Conservation (phyloP, 2,888 invertebrate genomes). For the Shargacucullia verbasci region DNA sequence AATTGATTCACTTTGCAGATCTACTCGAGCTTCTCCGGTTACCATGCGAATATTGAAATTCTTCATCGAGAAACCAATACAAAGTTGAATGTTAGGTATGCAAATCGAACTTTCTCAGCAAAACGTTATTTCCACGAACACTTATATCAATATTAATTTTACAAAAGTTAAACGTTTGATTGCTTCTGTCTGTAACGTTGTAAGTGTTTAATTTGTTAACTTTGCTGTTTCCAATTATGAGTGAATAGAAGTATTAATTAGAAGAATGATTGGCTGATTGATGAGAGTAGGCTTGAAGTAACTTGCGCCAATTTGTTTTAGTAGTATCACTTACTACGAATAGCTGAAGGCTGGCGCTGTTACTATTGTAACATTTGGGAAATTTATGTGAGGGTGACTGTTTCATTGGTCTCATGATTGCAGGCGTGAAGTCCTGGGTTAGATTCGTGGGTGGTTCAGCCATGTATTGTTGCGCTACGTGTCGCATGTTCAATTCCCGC, state of each 20-base stretch:
- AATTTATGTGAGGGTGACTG: neutral
- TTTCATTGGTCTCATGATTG: too few relatives aligned
- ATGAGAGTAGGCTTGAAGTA: slow-evolving; percentile 2
- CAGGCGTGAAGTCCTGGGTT: too few relatives aligned
- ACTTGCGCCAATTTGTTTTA: neutral
- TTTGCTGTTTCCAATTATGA: slow-evolving; percentile 26
- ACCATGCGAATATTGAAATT: neutral
- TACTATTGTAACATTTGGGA: neutral
- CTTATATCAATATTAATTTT: slow-evolving; percentile 39
- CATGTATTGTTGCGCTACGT: too few relatives aligned
- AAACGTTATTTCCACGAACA: slow-evolving; percentile 23
- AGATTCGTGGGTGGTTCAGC: too few relatives aligned
- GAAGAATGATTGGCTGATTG: slow-evolving; percentile 14
- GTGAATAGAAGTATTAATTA: slow-evolving; percentile 21
- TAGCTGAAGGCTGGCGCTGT: neutral
- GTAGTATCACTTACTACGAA: neutral
- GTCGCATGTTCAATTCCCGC: too few relatives aligned
- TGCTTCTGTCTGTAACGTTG: slow-evolving; percentile 20
- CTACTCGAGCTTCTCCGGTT: neutral
- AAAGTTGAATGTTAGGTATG: slow-evolving; percentile 42
- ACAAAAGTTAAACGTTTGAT: slow-evolving; percentile 35
- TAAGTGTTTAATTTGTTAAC: slow-evolving; percentile 43
- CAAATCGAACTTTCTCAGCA: slow-evolving; percentile 37
- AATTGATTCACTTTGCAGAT: too few relatives aligned
- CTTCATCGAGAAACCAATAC: slow-evolving; percentile 19